Conservation (phyloP, 2,888 invertebrate genomes). For the Liposcelis brunnea region DNA sequence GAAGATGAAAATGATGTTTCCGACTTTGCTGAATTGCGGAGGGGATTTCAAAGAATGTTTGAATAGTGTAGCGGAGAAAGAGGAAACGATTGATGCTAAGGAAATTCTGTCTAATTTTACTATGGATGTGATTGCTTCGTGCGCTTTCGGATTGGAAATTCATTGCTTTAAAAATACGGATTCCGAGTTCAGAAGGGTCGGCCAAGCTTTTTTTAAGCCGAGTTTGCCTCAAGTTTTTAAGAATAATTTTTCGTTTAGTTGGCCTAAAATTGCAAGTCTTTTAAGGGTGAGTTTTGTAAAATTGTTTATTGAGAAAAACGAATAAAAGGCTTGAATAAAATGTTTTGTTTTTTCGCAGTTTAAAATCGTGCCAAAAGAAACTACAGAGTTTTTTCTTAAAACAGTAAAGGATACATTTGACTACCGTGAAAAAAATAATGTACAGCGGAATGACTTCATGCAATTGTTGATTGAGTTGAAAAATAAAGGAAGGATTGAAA, state of each 20-base stretch:
- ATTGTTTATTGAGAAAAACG: no score
- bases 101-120: constrained; percentile 18
- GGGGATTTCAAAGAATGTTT: constrained; percentile 18
- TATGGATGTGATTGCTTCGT: constrained; percentile 19
- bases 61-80: constrained; percentile 18
- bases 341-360: constrained; percentile 10
- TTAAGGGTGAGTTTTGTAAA: constrained; percentile 11
- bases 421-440: no score
- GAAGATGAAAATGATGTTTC: constrained; percentile 22
- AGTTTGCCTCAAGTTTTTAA: constrained; percentile 10
- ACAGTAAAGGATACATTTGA: background rate
- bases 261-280: background rate
- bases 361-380: background rate
- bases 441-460: constrained; percentile 16
- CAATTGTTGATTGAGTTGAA: constrained; percentile 16
- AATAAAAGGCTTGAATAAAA: constrained; percentile 29
- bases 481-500: constrained; percentile 11
- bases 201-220: constrained; percentile 12
- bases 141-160: constrained; percentile 19
- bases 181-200: constrained; percentile 15
- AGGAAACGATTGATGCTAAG: constrained; percentile 17
- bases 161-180: constrained; percentile 15
- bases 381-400: constrained; percentile 4
- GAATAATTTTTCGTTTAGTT: background rate
- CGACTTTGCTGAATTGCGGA: constrained; percentile 22